Evolutionary conservation across 2,888 invertebrate genomes (phyloP).

Genomic region (Drosophila histrio): DNA sequence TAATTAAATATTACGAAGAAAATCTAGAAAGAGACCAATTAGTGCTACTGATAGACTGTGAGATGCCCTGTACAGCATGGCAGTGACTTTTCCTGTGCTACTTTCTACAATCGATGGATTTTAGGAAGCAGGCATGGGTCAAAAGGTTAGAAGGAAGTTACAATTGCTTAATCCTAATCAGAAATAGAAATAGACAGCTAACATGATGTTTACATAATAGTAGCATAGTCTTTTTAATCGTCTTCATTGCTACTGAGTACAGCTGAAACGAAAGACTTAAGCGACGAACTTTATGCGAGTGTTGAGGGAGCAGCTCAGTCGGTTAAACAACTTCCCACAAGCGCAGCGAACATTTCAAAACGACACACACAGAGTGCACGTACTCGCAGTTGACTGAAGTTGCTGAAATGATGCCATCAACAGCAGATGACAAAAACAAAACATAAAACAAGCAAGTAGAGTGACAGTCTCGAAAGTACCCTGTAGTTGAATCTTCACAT

Average conservation of each 20-base stretch:
- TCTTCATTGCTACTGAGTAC: conserved; percentile 11
- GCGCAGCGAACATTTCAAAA: conserved; percentile 62
- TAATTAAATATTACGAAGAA: conserved; percentile 52
- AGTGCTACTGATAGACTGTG: background rate
- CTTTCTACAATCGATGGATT: background rate
- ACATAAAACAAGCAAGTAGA: background rate
- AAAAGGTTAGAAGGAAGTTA: no score
- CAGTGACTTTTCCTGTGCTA: background rate
- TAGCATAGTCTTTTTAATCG: conserved; percentile 7
- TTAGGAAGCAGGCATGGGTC: no score
- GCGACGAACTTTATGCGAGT: conserved; percentile 65
- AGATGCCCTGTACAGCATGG: conserved; percentile 18
- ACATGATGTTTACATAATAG: background rate
- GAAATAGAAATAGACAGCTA: background rate
- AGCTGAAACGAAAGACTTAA: conserved; percentile 63
- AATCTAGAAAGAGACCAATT: background rate
- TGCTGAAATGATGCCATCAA: conserved; percentile 81
- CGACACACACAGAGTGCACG: conserved; percentile 37
- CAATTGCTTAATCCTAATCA: no score
- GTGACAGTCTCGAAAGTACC: background rate
- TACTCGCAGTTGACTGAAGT: conserved; percentile 51
- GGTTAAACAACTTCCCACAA: conserved; percentile 65
- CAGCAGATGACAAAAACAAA: conserved; percentile 61
- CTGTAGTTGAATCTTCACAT: background rate
- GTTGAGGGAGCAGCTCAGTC: conserved; percentile 65